Evolutionary conservation across 2,797 vertebrate species (phyloP).

Genomic region (Champsocephalus esox): DNA sequence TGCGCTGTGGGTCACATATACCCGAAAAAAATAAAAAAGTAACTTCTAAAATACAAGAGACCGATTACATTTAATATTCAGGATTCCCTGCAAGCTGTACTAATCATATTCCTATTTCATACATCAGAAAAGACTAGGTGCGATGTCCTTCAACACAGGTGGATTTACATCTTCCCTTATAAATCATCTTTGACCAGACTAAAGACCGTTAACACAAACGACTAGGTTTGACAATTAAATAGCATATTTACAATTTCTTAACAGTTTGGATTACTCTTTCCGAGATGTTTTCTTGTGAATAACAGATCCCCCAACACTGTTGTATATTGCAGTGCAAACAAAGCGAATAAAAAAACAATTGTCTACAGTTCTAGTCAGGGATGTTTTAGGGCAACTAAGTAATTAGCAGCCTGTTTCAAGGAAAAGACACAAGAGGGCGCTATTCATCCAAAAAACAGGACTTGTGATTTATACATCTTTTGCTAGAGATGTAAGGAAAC

Average conservation of each 20-base stretch:
- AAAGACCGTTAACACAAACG: constrained; percentile 24
- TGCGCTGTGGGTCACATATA: neutral
- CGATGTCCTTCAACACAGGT: neutral
- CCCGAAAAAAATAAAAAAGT: neutral
- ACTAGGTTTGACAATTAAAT: neutral
- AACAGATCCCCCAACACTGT: neutral
- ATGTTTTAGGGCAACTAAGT: constrained; percentile 55
- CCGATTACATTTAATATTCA: rapidly evolving
- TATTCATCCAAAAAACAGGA: constrained; percentile 23
- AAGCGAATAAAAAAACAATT: neutral
- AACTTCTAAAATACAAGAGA: neutral
- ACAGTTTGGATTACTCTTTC: rapidly evolving
- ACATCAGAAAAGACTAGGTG: neutral
- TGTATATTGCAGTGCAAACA: neutral
- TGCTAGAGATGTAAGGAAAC: neutral
- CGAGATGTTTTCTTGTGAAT: rapidly evolving
- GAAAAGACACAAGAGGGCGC: constrained; percentile 61
- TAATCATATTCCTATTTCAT: neutral
- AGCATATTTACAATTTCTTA: neutral
- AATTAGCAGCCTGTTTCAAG: neutral
- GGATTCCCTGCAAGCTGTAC: neutral
- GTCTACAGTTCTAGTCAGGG: constrained; percentile 63
- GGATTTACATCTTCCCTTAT: constrained; percentile 47
- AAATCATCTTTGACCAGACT: constrained; percentile 41
- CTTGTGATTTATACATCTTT: neutral